Evolutionary conservation across 1,140 invertebrate species (phyloP).

Genomic region (Leptinotarsa lineolata): DNA sequence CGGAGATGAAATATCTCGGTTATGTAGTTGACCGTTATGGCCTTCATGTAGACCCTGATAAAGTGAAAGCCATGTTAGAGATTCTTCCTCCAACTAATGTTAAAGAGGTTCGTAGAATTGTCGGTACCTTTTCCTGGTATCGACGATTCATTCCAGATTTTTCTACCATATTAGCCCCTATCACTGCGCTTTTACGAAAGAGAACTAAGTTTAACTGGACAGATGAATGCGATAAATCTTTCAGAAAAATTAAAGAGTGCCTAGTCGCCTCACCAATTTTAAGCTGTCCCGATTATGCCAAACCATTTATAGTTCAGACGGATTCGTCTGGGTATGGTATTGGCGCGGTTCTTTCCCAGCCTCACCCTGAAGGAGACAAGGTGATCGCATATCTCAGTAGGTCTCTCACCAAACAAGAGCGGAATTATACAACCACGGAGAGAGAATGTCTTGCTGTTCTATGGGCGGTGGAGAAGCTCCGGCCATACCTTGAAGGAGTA

Average conservation of each 20-base stretch:
- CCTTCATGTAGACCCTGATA: constrained; percentile 18
- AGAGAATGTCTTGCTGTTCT: constrained; percentile 58
- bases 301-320: constrained; percentile 16
- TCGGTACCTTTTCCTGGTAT: constrained; percentile 24
- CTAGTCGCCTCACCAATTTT: constrained; percentile 15
- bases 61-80: constrained; percentile 48
- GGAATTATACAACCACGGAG: constrained; percentile 57
- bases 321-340: constrained; percentile 17
- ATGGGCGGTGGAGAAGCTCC: constrained; percentile 54
- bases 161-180: not conserved
- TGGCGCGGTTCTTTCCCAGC: constrained; percentile 35
- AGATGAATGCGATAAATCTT: constrained; percentile 19
- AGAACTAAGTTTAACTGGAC: not conserved
- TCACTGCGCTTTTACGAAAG: not conserved
- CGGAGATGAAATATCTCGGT: constrained; percentile 33
- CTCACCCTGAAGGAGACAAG: constrained; percentile 32
- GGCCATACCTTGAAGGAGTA: constrained; percentile 54
- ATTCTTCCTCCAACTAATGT: constrained; percentile 44
- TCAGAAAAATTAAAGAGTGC: constrained; percentile 19
- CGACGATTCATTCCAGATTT: constrained; percentile 5
- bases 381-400: constrained; percentile 48
- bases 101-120: constrained; percentile 30
- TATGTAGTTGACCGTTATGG: constrained; percentile 16
- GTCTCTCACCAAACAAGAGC: constrained; percentile 50
- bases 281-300: constrained; percentile 13